Base-by-base conservation (phyloP, 2,113 vertebrate species). In the Eretmochelys imbricata region DNA sequence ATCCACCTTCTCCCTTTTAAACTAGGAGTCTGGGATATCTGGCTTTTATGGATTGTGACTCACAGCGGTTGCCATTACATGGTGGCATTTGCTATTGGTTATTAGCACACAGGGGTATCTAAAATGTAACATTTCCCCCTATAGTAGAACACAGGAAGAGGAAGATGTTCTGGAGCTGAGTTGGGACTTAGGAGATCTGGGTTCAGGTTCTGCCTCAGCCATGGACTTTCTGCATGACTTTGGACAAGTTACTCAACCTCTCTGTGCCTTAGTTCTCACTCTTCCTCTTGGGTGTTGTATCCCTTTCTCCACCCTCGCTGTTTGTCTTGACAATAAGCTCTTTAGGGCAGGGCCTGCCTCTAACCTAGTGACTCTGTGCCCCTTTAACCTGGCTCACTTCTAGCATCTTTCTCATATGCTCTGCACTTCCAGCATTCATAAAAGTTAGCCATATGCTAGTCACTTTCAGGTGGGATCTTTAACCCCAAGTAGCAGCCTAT, bases 21-120 rank as follows among this genome's bases (percentile, higher is more conserved):
- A 69, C 90, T 14, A 85, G 91, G 72, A 91, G 55, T 8, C 16
- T 35, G 85, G 93, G 76, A 87, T 13, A 90, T 96, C 95, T 89
- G 88, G 80, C 87, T 89, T 90, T 91, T 11, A 1, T 50, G 90
- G 93, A 96, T 75, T 24, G 46, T n/a, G 0, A 12, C 80, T 91
- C 10, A 1, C 3, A 4, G 72, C 93, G 92, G 93, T 14, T 79
- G 49, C 89, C 16, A 1, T 3, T 57, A 94, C 87, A 35, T 42
- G 89, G 27, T 6, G n/a, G 84, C 57, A 3, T 89, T 80, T 94
- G 80, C 82, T 24, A 13, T 76, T 13, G 2, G 17, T 80, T 27
- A 14, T 54, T 76, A 72, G 29, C 35, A 72, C 42, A 24, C 5
- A 27, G 19, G 25, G 22, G 24, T 24, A 78, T 78, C 42, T 25